Base-by-base conservation (phyloP, 2,888 invertebrate species). In the Heliconius erato region DNA sequence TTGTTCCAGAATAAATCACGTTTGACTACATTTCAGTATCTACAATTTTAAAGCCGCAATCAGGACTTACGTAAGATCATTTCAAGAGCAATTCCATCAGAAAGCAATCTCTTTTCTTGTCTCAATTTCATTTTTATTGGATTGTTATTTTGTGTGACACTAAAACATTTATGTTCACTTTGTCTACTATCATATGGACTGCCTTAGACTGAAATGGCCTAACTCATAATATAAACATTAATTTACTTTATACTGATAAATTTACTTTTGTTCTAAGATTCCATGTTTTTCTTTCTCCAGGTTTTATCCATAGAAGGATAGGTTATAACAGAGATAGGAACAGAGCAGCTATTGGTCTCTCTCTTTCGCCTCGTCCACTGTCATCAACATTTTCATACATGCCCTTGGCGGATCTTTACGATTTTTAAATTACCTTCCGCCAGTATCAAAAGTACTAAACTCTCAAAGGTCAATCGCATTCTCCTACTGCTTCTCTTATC, bases 41-140 rank as follows among this genome's bases (percentile, higher is more conserved):
- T n/a, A 32, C 28, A 74, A 79, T 67, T 78, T 78, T 78, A 49
- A 78, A 78, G 3, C 67, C 44, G 40, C 68, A 74, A 80, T 80
- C 79, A 79, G 32, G 65, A 19, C 72, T 78, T 82, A 72, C 40
- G 74, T 79, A 74, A 74, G 54, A 54, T 40, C 67, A 74, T 65
- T 78, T 49, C n/a, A 74, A 82, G 79, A 79, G 74, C 81, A 65
- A 81, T 83, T 35, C 68, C 82, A 85, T 85, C 85, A 82, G 84
- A 84, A 81, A 79, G 84, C 82, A 84, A 85, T 85, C 83, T 63
- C 82, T 72, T 74, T 79, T 69, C 82, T 80, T 80, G 63, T 82
- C 79, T 80, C 69, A 82, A 74, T 82, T 76, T 44, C 49, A 77
- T 80, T 84, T 63, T 82, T 82, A 85, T 80, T 82, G 72, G 79